A percentile compares a stretch with the other conserved stretches of the same genome.
Evolutionary conservation across 2,113 vertebrate genomes (phyloP).

Genomic region (Edolisoma coerulescens): DNA sequence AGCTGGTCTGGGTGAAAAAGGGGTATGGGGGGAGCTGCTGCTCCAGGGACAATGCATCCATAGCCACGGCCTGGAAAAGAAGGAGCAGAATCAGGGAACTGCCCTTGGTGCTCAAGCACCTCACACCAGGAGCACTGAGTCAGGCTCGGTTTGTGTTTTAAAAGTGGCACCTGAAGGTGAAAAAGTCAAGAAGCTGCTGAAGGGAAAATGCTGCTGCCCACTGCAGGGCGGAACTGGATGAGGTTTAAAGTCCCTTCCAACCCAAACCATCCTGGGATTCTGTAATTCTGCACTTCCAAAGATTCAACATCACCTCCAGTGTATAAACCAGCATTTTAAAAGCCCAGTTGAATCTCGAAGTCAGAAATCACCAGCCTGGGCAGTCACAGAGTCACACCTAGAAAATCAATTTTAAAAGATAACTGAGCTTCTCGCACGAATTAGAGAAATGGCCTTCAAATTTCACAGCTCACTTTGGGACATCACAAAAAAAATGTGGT

Average conservation of each 20-base stretch:
- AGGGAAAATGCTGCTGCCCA: not conserved
- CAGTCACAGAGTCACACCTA: not conserved
- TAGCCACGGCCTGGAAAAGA: constrained; percentile 76
- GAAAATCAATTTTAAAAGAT: not conserved
- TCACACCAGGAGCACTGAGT: accelerated
- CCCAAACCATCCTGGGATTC: not conserved
- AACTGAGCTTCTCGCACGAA: accelerated
- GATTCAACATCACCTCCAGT: not conserved
- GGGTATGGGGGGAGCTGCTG: constrained; percentile 92
- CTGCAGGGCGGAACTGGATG: not conserved
- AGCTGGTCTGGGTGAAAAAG: constrained; percentile 85
- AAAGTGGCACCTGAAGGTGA: not conserved
- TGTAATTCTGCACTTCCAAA: not conserved
- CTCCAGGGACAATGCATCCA: constrained; percentile 88
- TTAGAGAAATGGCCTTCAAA: not conserved
- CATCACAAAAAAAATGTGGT: not conserved
- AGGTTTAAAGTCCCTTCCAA: not conserved
- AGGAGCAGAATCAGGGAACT: not conserved
- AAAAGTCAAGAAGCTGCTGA: not conserved
- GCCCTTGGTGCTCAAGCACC: not conserved
- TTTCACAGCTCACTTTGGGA: not conserved
- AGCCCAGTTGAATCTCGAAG: not conserved
- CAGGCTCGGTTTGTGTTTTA: accelerated
- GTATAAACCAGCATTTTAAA: not conserved
- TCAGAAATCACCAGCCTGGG: not conserved